Base-by-base conservation (phyloP, 2,797 vertebrate species). In the Xiphophorus birchmanni region DNA sequence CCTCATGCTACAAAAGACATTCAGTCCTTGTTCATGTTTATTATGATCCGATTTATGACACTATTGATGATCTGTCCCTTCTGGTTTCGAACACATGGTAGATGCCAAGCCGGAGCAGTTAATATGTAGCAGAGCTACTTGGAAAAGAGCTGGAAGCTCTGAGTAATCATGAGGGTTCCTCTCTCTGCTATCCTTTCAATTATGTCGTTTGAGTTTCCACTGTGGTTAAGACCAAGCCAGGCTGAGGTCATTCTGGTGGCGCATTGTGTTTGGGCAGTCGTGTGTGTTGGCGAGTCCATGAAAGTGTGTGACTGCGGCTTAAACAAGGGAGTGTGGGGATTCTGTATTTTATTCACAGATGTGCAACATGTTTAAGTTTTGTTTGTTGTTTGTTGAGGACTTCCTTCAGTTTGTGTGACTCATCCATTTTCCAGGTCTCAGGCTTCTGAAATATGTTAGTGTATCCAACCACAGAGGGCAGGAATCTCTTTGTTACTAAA, bases 181-280 rank as follows among this genome's bases (percentile, higher is more conserved):
- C 90, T 84, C 90, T 75, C 86, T 93, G 82, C 88, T 82, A 85
- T 88, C 90, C 94, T 91, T 93, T 94, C 93, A 96, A 96, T 96
- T 95, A 92, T 93, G 90, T 93, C 90, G 85, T 93, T 90, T 91
- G 89, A 94, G 89, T 92, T 95, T 94, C 91, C 90, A 90, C 84
- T 92, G 94, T 87, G 87, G 82, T 92, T 76, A 23, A 86, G 89
- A 88, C 87, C 88, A 82, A 91, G 91, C 40, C 73, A 88, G 88
- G 87, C 87, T 87, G 90, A 91, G 91, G 90, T 95, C 84, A 91
- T 87, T 91, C 93, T 75, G 58, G 79, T 90, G 91, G 82, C 82
- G 82, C 83, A 85, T 88, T 82, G 87, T 87, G 86, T 91, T 91
- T 54, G n/a, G 73, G 74, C 78, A 78, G 69, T 82, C 78, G 86